Evolutionary conservation across 2,888 invertebrate genomes (phyloP), one percentile per base, ranked within the genome.

Genomic region (Halocaridina rubra): DNA sequence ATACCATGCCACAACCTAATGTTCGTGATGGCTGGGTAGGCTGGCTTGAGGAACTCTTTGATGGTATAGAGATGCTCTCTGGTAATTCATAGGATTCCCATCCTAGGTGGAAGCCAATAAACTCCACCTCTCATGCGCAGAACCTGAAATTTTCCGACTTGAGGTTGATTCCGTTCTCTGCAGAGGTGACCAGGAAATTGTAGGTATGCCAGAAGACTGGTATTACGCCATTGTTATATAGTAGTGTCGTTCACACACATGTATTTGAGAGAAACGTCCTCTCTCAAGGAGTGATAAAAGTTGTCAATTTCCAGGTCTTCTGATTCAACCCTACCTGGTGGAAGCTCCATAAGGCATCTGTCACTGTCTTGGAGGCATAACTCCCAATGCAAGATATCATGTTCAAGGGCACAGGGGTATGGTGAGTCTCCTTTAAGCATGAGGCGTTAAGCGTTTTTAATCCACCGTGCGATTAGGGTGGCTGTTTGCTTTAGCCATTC

Each of bases 1-100:
- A 75, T 27, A 27, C 84, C 79, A 72, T 80, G 64, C 78, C 84
- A 84, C 22, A 39, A n/a, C n/a, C n/a, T n/a, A n/a, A n/a, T n/a
- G n/a, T n/a, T n/a, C n/a, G n/a, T n/a, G 57, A 59, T 2, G 81
- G 59, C 33, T 13, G 19, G 13, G 19, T 33, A 46, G 8, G n/a
- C n/a, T n/a, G n/a, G n/a, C n/a, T n/a, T n/a, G n/a, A n/a, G n/a
- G n/a, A n/a, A n/a, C n/a, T n/a, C n/a, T n/a, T n/a, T n/a, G n/a
- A n/a, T n/a, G n/a, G n/a, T n/a, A n/a, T n/a, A n/a, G n/a, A n/a
- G n/a, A n/a, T n/a, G n/a, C n/a, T n/a, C n/a, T n/a, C n/a, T n/a
- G n/a, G n/a, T n/a, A n/a, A 32, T n/a, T 29, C 32, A n/a, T 69
- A 69, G 27, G 69, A n/a, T 33, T 33, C 61, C 30, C 27, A 69